Evolutionary conservation across 2,888 invertebrate species (phyloP).

Genomic region (Platypus cylindrus): DNA sequence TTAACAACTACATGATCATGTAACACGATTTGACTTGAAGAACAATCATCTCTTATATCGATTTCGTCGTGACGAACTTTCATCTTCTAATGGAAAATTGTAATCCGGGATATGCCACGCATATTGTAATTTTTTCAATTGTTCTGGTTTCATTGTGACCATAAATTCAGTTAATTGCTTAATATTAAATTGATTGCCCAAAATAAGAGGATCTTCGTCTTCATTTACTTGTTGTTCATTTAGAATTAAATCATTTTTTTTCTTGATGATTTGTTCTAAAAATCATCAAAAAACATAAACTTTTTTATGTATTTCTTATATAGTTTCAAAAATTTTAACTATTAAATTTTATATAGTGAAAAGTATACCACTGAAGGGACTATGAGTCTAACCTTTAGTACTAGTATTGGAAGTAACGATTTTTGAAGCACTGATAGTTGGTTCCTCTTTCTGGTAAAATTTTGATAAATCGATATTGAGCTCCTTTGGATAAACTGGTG

Average conservation of each 20-base stretch:
- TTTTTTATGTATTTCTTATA: no score
- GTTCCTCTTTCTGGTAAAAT: slow-evolving; percentile 9
- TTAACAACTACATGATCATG: background rate
- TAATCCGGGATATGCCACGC: slow-evolving; percentile 34
- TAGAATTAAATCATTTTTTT: slow-evolving; percentile 12
- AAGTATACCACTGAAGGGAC: no score
- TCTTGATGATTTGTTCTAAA: slow-evolving; percentile 7
- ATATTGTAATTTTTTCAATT: slow-evolving; percentile 29
- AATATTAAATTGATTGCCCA: slow-evolving; percentile 12
- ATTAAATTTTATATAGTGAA: no score
- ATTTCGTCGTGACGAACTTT: slow-evolving; percentile 6
- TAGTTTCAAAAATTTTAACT: no score
- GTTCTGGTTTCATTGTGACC: slow-evolving; percentile 20
- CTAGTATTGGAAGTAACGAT: slow-evolving; percentile 2
- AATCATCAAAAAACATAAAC: background rate
- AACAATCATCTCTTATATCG: background rate
- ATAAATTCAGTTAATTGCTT: slow-evolving; percentile 18
- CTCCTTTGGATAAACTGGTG: slow-evolving; percentile 23
- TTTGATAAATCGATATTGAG: slow-evolving; percentile 16
- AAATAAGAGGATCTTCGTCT: slow-evolving; percentile 10
- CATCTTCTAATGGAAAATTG: slow-evolving; percentile 33
- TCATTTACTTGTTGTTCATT: no score
- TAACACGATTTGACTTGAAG: background rate
- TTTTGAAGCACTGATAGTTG: slow-evolving; percentile 6
- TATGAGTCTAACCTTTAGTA: no score